Evolutionary conservation across 2,113 vertebrate species (phyloP).

Genomic region (Pseudonaja textilis): DNA sequence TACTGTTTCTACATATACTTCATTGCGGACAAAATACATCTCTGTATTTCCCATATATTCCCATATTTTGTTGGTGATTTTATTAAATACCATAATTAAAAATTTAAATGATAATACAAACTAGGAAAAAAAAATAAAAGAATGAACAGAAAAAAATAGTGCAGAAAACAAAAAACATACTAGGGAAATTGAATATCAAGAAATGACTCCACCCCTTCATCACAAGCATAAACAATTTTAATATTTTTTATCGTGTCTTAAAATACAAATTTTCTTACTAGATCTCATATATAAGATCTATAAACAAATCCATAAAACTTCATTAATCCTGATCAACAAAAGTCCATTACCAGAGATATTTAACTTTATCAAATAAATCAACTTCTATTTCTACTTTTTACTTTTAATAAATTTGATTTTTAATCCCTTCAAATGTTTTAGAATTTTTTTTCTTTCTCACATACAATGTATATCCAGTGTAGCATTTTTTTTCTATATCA

Average conservation of each 20-base stretch:
- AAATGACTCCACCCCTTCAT: not conserved
- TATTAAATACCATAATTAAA: not conserved
- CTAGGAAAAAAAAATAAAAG: not conserved
- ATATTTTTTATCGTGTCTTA: not conserved
- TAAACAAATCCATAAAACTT: not conserved
- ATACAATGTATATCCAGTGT: not conserved
- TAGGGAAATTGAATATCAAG: not conserved
- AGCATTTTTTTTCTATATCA: not conserved
- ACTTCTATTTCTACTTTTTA: not conserved
- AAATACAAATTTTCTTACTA: not conserved
- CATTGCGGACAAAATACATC: fast-evolving
- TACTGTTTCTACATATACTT: fast-evolving
- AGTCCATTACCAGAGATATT: not conserved
- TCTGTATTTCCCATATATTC: fast-evolving
- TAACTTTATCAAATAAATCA: not conserved
- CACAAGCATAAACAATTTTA: not conserved
- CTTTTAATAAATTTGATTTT: not conserved
- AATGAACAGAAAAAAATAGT: not conserved
- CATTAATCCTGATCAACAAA: not conserved
- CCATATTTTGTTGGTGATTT: not conserved
- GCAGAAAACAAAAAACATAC: not conserved
- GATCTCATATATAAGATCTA: not conserved
- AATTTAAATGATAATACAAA: not conserved
- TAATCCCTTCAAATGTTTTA: not conserved
- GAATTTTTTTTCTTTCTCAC: not conserved